Base-by-base conservation (phyloP, 2,797 vertebrate genomes). In the Tragopan temminckii region DNA sequence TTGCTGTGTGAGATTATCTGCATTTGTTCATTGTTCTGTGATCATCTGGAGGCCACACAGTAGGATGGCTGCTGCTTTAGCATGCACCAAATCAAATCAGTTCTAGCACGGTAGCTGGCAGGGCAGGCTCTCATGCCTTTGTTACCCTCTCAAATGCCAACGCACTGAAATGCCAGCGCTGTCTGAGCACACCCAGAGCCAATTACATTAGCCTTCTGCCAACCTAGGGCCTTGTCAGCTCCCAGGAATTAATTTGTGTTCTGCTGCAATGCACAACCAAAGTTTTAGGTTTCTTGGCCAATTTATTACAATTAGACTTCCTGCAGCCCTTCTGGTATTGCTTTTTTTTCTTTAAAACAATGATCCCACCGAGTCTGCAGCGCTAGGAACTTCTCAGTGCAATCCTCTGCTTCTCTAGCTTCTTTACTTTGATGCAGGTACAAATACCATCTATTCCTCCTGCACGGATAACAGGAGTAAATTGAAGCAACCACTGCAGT, bases 221-320 rank as follows among this genome's bases (percentile, higher is more conserved):
- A 96, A 72, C 88, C 70, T 72, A 82, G 59, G 87, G 35, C 80
- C 72, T 84, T 79, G 53, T 89, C 80, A 91, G 62, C 89, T 96
- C 89, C 67, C 91, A 93, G 83, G 93, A 94, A 94, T 96, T 96
- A 92, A 96, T 96, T 91, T 83, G 71, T 85, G 70, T 72, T 95
- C 93, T 94, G 89, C 89, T 92, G 82, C 87, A 92, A 59, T 92
- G 82, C 91, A 96, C 80, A 93, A 90, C 70, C 55, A 35, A 93
- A 92, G 72, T 92, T 95, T 63, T 43, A 80, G 66, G 82, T 83
- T 89, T 80, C 89, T 83, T 72, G 62, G 80, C 89, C 87, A 85
- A 91, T 96, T 94, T 91, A 85, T 94, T 89, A 92, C 82, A 94
- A 86, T 92, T 79, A 88, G 38, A n/a, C 42, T 89, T 94, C 85